These are phyloP conservation scores for Lysiphlebus fabarum DNA, from an alignment of 1,140 invertebrate species.

Conservation along the genomic window DNA sequence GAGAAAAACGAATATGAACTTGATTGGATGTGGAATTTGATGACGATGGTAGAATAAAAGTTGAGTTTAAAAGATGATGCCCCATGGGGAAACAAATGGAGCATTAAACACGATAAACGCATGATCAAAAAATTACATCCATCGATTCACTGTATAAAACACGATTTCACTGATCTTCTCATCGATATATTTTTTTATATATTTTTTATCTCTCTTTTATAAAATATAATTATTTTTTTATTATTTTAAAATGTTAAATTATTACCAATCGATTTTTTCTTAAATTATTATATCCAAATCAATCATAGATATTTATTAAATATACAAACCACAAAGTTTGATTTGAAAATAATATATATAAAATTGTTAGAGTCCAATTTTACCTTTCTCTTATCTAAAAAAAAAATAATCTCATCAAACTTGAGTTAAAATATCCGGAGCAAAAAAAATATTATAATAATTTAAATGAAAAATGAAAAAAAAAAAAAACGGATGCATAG, in stretches of 20 bases:
- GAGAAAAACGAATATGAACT: not conserved
- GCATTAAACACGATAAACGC: conserved; percentile 33
- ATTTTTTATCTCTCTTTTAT: conserved; percentile 2
- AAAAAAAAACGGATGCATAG: not conserved
- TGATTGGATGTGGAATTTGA: not conserved
- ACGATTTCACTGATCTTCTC: conserved; percentile 21
- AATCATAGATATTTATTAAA: not conserved
- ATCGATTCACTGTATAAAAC: conserved; percentile 28
- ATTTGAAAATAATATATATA: not conserved
- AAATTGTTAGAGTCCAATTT: not conserved
- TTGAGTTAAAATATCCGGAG: no score
- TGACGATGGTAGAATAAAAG: not conserved
- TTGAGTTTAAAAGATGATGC: not conserved
- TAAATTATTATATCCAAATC: no score
- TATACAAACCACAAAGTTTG: not conserved
- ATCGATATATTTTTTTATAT: not conserved
- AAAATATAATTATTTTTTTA: not conserved
- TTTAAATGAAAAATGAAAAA: conserved; percentile 10
- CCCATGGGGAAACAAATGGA: conserved; percentile 35
- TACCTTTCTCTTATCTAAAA: no score
- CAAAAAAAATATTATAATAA: not conserved
- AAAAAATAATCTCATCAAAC: no score
- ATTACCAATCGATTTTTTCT: conserved; percentile 8
- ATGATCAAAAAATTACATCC: conserved; percentile 28
- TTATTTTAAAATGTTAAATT: not conserved